phyloP scores from a whole-genome alignment of 2,888 invertebrate genomes.

The Nomada ruficornis region DNA sequence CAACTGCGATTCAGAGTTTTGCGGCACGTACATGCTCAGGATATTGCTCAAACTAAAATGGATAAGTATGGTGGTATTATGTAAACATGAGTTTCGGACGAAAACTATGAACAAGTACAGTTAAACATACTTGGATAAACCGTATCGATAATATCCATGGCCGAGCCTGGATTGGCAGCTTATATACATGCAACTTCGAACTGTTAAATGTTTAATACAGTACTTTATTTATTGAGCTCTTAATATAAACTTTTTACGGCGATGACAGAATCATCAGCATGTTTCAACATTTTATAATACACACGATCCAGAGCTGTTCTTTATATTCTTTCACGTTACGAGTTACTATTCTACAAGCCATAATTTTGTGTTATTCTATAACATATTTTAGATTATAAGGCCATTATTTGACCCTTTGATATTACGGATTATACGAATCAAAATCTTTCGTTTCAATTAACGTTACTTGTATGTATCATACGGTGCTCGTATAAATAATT shows the following conservation, averaged over 20 bases:
- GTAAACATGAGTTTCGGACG: slow-evolving; percentile 44
- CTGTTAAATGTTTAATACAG: slow-evolving; percentile 24
- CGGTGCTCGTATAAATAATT: too few relatives aligned
- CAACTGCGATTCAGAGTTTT: slow-evolving; percentile 13
- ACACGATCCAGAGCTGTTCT: slow-evolving; percentile 48
- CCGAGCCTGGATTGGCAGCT: slow-evolving; percentile 37
- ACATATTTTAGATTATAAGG: neutral
- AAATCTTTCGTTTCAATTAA: neutral
- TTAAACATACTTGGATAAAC: slow-evolving; percentile 62
- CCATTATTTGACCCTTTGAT: neutral
- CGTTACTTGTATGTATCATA: neutral
- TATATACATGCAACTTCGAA: slow-evolving; percentile 52
- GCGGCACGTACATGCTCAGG: slow-evolving; percentile 53
- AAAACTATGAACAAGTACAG: slow-evolving; percentile 25
- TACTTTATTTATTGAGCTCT: slow-evolving; percentile 14
- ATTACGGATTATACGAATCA: neutral
- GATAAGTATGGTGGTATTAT: slow-evolving; percentile 39
- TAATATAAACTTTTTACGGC: slow-evolving; percentile 5
- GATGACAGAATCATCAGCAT: slow-evolving; percentile 30
- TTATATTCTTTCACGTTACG: neutral
- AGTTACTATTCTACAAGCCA: neutral
- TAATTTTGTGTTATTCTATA: neutral
- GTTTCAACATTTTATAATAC: slow-evolving; percentile 12
- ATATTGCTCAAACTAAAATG: slow-evolving; percentile 47
- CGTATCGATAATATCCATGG: slow-evolving; percentile 41